Evolutionary conservation across 2,888 invertebrate genomes (phyloP).

Genomic region (Endotricha flammealis): DNA sequence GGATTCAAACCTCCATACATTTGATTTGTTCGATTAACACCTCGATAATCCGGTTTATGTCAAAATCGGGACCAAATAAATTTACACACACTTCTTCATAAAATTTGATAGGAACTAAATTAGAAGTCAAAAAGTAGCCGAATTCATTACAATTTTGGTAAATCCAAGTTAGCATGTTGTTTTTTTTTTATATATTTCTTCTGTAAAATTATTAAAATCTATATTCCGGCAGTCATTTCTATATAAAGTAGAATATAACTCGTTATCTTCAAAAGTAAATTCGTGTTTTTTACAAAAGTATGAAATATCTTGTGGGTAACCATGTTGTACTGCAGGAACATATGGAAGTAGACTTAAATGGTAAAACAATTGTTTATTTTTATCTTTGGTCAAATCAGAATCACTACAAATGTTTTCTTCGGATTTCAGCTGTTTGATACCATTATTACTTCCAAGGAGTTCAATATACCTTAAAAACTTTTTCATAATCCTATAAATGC

Average conservation of each 20-base stretch:
- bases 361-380: too few relatives aligned
- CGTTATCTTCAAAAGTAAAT: too few relatives aligned
- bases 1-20: conserved; percentile 68
- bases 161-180: conserved; percentile 70
- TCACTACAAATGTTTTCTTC: conserved; percentile 9
- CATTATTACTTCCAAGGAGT: background rate
- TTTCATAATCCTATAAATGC: too few relatives aligned
- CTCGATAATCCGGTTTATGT: conserved; percentile 44
- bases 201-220: conserved; percentile 46
- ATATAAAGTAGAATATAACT: too few relatives aligned
- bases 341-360: too few relatives aligned
- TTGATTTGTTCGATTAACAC: conserved; percentile 59
- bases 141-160: conserved; percentile 89
- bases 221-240: conserved; percentile 41
- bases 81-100: conserved; percentile 56
- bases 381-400: background rate
- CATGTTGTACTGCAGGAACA: too few relatives aligned
- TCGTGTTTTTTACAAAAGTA: too few relatives aligned
- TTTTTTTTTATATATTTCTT: conserved; percentile 30
- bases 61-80: conserved; percentile 56
- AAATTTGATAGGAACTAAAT: conserved; percentile 62
- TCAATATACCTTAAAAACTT: too few relatives aligned
- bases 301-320: too few relatives aligned
- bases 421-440: conserved; percentile 7
- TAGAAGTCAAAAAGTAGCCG: conserved; percentile 84